Percentiles rank a stretch among this genome's conserved stretches.
These are phyloP conservation scores for Epizoanthus rinbou DNA, from an alignment of 92 coral and sea anemone genomes.

Conservation along the genomic window DNA sequence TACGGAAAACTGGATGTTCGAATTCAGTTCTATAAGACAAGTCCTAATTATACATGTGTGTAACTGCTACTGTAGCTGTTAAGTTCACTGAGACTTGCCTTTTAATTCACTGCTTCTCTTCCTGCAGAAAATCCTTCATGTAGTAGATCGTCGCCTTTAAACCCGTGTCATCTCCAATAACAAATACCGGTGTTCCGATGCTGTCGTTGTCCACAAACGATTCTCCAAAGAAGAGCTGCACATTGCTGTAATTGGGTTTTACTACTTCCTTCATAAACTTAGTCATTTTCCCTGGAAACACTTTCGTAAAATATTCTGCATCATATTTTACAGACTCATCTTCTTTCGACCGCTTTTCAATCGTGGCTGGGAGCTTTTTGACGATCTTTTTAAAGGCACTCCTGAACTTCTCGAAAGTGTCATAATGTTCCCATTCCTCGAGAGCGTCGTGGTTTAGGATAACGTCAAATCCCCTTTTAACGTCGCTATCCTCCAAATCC, in stretches of 20 bases:
- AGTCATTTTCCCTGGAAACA: slow-evolving; percentile 19
- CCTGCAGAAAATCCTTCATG: slow-evolving; percentile 49
- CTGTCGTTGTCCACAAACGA: neutral
- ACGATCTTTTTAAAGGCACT: slow-evolving; percentile 8
- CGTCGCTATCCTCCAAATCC: slow-evolving; percentile 2
- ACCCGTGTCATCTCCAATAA: slow-evolving; percentile 10
- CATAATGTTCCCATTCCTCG: slow-evolving; percentile 3
- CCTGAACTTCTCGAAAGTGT: slow-evolving; percentile 9
- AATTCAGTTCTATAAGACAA: neutral
- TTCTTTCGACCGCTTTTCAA: no score
- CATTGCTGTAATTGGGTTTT: neutral
- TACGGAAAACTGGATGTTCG: neutral
- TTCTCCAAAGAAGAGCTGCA: slow-evolving; percentile 42
- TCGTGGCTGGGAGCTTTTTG: neutral
- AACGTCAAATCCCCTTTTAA: slow-evolving; percentile 35
- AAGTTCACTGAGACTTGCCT: slow-evolving; percentile 21
- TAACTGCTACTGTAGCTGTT: neutral
- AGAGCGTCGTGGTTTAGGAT: slow-evolving; percentile 42
- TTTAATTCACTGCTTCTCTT: slow-evolving; percentile 41
- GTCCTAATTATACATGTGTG: neutral
- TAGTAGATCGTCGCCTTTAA: slow-evolving; percentile 28
- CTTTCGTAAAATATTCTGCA: neutral
- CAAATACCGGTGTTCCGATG: slow-evolving; percentile 44
- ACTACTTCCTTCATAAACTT: neutral
- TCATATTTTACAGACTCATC: neutral